These are phyloP conservation scores for Bambusicola thoracicus DNA, from an alignment of 2,113 vertebrate species.

Conservation along the genomic window DNA sequence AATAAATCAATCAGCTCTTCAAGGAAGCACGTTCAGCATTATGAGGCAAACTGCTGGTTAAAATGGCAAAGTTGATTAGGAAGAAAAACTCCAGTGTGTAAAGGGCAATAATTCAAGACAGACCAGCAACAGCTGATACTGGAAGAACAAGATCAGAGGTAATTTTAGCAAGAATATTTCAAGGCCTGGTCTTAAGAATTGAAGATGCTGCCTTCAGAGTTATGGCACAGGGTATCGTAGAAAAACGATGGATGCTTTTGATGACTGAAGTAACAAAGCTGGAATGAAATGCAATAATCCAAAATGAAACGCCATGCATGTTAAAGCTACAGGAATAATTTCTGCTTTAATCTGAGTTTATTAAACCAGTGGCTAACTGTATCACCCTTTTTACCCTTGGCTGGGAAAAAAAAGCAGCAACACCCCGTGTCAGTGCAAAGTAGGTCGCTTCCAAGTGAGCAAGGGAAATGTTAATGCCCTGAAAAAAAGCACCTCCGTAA, in stretches of 20 bases:
- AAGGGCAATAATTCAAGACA: neutral
- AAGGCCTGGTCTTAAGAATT: neutral
- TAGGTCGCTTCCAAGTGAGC: neutral
- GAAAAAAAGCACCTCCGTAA: neutral
- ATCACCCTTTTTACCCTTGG: neutral
- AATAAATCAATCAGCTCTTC: neutral
- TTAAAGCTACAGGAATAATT: conserved; percentile 16
- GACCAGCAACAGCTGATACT: neutral
- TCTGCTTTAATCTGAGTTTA: conserved; percentile 23
- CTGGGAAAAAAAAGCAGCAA: neutral
- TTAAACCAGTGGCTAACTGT: neutral
- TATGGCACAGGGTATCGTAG: neutral
- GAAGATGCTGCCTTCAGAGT: neutral
- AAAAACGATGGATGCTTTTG: neutral
- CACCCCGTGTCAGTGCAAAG: neutral
- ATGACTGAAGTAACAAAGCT: conserved; percentile 8
- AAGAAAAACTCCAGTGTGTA: neutral
- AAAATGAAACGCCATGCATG: conserved; percentile 7
- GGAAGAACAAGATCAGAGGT: conserved; percentile 2
- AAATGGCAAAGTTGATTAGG: conserved; percentile 2
- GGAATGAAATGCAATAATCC: conserved; percentile 16
- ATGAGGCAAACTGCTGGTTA: neutral
- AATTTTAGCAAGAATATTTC: neutral
- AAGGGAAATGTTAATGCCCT: neutral
- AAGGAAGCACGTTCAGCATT: neutral